These are phyloP conservation scores for Cryptotermes secundus DNA, from an alignment of 1,140 invertebrate species.

Conservation along the genomic window DNA sequence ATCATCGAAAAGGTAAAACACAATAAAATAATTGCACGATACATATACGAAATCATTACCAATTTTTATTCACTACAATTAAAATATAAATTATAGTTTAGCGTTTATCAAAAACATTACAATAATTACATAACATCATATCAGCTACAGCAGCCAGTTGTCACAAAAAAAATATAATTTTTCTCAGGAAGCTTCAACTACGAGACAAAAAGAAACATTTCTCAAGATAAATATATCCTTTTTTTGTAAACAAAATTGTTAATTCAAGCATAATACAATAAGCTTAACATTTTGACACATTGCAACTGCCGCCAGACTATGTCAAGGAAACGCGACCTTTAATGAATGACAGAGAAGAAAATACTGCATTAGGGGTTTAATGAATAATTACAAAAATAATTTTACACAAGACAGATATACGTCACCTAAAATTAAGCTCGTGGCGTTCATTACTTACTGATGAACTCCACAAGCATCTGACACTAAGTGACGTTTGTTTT, in stretches of 20 bases:
- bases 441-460: background rate
- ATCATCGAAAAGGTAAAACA: background rate
- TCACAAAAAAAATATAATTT: background rate
- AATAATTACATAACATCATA: background rate
- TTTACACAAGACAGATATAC: background rate
- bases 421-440: background rate
- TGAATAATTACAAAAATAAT: background rate
- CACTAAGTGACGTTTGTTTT: background rate
- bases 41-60: background rate
- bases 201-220: background rate
- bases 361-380: background rate
- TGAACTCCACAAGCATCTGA: background rate
- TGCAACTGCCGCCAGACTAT: background rate
- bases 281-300: background rate
- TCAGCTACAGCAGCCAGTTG: background rate
- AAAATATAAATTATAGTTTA: constrained; percentile 4
- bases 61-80: background rate
- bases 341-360: background rate
- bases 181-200: background rate
- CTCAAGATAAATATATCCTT: background rate
- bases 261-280: background rate
- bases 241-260: background rate
- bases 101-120: background rate
- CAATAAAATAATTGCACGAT: background rate
- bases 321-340: background rate